Evolutionary conservation across 2,797 vertebrate species (phyloP).

Genomic region (Eidolon dupreanum): DNA sequence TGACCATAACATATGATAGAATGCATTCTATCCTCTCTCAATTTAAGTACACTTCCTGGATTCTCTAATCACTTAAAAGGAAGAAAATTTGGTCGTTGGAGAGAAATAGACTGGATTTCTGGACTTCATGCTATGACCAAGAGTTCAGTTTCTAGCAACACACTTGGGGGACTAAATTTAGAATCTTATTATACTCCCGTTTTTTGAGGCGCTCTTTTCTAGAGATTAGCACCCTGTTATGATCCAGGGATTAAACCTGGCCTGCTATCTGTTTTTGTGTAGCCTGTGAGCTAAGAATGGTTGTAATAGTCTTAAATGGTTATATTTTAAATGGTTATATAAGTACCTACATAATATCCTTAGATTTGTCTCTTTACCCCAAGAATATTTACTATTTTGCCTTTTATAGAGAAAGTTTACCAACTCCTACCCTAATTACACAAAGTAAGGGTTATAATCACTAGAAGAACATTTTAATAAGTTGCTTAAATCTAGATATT

Average conservation of each 20-base stretch:
- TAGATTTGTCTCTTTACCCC: neutral
- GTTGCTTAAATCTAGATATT: neutral
- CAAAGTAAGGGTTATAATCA: neutral
- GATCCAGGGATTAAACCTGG: neutral
- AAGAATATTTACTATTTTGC: neutral
- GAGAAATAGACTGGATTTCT: neutral
- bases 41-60: neutral
- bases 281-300: neutral
- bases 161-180: neutral
- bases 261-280: neutral
- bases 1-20: too few species aligned
- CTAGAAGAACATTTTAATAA: neutral
- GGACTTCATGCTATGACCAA: neutral
- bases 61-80: neutral
- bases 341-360: neutral
- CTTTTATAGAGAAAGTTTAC: neutral
- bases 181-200: neutral
- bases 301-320: neutral
- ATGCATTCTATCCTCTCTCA: neutral
- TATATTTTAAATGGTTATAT: neutral
- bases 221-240: neutral
- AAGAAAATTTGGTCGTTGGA: neutral
- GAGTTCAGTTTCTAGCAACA: neutral
- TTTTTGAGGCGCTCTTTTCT: neutral
- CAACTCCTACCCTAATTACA: neutral